phyloP scores from a whole-genome alignment of 2,113 vertebrate genomes.

The Cacatua alba region DNA sequence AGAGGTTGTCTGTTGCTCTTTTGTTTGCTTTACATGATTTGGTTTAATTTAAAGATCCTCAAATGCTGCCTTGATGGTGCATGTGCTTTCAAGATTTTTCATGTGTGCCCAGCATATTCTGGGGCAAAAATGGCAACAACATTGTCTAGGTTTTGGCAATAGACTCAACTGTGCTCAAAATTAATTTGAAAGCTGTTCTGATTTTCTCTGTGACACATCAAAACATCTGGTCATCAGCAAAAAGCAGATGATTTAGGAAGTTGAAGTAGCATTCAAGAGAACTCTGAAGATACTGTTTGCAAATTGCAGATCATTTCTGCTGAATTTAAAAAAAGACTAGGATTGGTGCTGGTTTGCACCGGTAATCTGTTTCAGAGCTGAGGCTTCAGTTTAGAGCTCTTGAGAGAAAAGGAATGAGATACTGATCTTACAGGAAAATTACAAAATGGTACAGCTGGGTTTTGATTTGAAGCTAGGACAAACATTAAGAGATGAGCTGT shows the following conservation, averaged over 20 bases:
- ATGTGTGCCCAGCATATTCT: not conserved
- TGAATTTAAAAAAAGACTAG: not conserved
- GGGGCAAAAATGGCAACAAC: not conserved
- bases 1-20: not conserved
- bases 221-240: not conserved
- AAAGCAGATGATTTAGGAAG: not conserved
- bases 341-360: accelerated
- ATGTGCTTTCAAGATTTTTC: not conserved
- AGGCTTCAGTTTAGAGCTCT: not conserved
- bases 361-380: not conserved
- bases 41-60: not conserved
- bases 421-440: not conserved
- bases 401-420: not conserved
- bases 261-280: not conserved
- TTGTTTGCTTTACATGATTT: not conserved
- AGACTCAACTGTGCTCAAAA: not conserved
- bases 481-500: not conserved
- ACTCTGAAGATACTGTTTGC: not conserved
- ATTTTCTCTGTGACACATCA: not conserved
- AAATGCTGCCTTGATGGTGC: not conserved
- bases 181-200: not conserved
- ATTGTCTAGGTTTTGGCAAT: not conserved
- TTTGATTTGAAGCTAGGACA: not conserved
- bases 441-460: not conserved
- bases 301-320: not conserved